Evolutionary conservation across 2,113 vertebrate species (phyloP), one percentile per base, ranked within the genome.

Genomic region (Sceloporus undulatus): DNA sequence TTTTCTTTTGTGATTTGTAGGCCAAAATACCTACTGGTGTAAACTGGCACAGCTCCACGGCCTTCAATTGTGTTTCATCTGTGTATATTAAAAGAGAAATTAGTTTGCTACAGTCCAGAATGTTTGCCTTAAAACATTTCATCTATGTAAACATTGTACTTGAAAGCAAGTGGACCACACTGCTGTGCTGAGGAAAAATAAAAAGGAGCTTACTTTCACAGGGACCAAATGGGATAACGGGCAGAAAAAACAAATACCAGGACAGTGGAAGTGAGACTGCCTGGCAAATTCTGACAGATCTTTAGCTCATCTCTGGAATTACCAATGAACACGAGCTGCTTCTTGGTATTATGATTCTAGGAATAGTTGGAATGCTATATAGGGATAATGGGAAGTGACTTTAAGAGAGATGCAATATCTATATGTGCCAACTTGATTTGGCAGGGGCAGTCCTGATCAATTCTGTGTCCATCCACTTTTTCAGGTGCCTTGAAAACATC

Each of bases 21-120:
- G 84, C 80, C 92, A 89, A 93, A 79, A 83, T 73, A 59, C 73
- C 65, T 87, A 87, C 87, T 87, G 84, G 88, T 3, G 87, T 87
- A 95, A 94, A 84, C 66, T 75, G 92, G 85, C 65, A 90, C 87
- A 89, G 65, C 83, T 87, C 21, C 68, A 90, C 91, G 85, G 77
- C 82, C 88, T 94, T 92, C 82, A 88, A 42, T 85, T 8, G 68
- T 48, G 8, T 80, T 27, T 91, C 88, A 73, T 92, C 73, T 88
- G 87, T 84, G 81, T 93, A 89, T 88, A 84, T 42, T 89, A 92
- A 62, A 25, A 92, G 3, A 89, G 68, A 91, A 91, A 91, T 82
- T 70, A 74, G 11, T 42, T 93, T 89, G 81, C 9, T 86, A 29
- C 81, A 77, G 76, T 27, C 75, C 68, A 91, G 77, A 92, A 89